phyloP scores from a whole-genome alignment of 2,113 vertebrate genomes.

The Todiramphus chloris region DNA sequence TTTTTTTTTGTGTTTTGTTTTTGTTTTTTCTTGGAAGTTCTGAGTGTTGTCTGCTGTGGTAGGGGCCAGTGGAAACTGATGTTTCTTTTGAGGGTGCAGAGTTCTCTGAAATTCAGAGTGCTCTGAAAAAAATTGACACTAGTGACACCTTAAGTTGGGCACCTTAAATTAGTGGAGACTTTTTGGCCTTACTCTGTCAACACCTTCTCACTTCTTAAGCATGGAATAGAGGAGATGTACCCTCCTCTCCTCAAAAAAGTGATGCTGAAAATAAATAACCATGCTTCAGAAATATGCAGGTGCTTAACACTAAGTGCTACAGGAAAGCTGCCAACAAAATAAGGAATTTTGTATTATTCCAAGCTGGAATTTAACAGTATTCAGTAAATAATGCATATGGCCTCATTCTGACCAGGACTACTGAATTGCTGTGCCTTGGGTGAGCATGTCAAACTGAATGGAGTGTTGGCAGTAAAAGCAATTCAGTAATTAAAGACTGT shows the following conservation, averaged over 20 bases:
- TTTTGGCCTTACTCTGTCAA: background rate
- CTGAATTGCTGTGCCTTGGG: background rate
- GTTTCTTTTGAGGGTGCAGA: background rate
- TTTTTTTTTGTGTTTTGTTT: background rate
- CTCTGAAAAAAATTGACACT: background rate
- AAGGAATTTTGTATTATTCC: background rate
- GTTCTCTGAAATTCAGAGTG: background rate
- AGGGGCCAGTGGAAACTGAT: background rate
- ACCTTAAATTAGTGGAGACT: background rate
- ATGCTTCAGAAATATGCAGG: background rate
- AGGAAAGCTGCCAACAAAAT: background rate
- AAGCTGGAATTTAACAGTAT: background rate
- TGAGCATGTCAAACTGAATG: background rate
- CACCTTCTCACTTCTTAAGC: background rate
- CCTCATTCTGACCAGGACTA: accelerated
- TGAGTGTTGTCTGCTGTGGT: background rate
- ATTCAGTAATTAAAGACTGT: conserved; percentile 21
- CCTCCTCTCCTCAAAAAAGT: background rate
- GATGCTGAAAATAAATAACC: background rate
- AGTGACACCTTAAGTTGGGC: background rate
- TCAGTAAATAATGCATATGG: background rate
- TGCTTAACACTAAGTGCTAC: background rate
- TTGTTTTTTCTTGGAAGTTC: background rate
- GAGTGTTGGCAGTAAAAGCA: background rate
- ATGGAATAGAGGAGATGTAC: background rate